phyloP scores from a whole-genome alignment of 2,888 invertebrate species.

The Caenorhabditis becei region DNA sequence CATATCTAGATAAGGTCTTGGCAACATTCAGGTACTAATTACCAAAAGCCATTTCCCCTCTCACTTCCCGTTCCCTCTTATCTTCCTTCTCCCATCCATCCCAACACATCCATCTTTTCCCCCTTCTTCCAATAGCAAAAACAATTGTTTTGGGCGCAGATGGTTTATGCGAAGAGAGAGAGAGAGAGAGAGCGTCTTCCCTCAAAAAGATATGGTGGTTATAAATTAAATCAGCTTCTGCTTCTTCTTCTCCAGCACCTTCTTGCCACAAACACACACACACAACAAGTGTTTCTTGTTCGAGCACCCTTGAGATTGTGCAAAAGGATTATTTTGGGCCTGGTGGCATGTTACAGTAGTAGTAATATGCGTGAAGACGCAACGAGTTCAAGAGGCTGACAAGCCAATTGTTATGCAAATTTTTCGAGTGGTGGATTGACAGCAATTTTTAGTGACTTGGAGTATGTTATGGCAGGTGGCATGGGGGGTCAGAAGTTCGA shows the following conservation, averaged over 20 bases:
- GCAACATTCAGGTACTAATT: background rate
- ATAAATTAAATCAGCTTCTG: slow-evolving; percentile 57
- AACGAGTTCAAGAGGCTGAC: slow-evolving; percentile 55
- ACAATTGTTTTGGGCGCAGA: slow-evolving; percentile 61
- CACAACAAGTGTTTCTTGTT: slow-evolving; percentile 52
- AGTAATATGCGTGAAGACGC: slow-evolving; percentile 35
- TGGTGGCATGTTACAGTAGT: slow-evolving; percentile 21
- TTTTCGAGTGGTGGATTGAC: slow-evolving; percentile 11
- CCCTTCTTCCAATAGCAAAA: slow-evolving; percentile 50
- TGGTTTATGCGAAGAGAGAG: slow-evolving; percentile 41
- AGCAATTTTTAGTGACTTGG: slow-evolving; percentile 23
- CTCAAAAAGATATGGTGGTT: slow-evolving; percentile 55
- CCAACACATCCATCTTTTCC: slow-evolving; percentile 45
- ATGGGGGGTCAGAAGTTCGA: no score
- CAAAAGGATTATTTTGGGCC: slow-evolving; percentile 45
- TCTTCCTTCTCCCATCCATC: slow-evolving; percentile 7
- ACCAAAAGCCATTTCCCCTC: background rate
- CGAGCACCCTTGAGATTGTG: slow-evolving; percentile 54
- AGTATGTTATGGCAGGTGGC: background rate
- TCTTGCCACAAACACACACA: slow-evolving; percentile 38
- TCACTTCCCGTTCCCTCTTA: slow-evolving; percentile 30
- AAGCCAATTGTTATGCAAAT: slow-evolving; percentile 57
- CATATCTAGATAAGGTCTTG: background rate
- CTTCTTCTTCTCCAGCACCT: slow-evolving; percentile 25
- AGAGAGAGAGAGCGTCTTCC: slow-evolving; percentile 9